Conservation (phyloP, 2,888 invertebrate species). For the Patella pellucida region DNA sequence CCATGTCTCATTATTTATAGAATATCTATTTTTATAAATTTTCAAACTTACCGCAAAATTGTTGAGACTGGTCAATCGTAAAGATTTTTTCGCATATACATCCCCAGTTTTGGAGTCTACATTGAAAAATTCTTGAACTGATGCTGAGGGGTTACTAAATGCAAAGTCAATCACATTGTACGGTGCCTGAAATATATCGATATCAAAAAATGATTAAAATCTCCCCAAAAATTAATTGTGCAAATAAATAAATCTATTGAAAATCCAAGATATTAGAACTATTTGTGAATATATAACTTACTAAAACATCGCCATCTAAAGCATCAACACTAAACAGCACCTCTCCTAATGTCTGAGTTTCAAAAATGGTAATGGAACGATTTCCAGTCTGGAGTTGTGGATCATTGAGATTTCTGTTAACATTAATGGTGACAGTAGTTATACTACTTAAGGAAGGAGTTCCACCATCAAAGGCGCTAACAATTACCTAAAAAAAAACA, state of each 20-base stretch:
- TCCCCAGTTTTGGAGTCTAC: slow-evolving; percentile 54
- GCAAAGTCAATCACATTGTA: neutral
- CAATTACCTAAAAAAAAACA: slow-evolving; percentile 43
- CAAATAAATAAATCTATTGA: too few species aligned
- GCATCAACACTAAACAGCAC: slow-evolving; percentile 41
- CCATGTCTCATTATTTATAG: too few species aligned
- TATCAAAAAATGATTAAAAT: too few species aligned
- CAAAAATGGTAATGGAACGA: slow-evolving; percentile 39
- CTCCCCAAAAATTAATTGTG: too few species aligned
- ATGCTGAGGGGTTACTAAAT: neutral
- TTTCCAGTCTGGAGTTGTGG: slow-evolving; percentile 26
- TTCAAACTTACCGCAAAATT: slow-evolving; percentile 40
- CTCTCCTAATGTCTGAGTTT: slow-evolving; percentile 43
- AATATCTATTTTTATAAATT: too few species aligned
- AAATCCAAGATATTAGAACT: too few species aligned
- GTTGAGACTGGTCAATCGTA: slow-evolving; percentile 39
- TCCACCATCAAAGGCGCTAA: slow-evolving; percentile 56
- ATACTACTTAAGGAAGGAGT: slow-evolving; percentile 44
- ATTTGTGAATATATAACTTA: slow-evolving; percentile 15
- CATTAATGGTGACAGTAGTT: slow-evolving; percentile 51
- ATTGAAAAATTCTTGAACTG: slow-evolving; percentile 55
- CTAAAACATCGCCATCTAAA: slow-evolving; percentile 42
- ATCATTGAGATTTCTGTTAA: slow-evolving; percentile 44
- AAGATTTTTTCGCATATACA: slow-evolving; percentile 45
- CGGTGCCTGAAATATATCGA: neutral